Conservation (phyloP, 2,113 vertebrate species). For the Hemibagrus wyckioides region DNA sequence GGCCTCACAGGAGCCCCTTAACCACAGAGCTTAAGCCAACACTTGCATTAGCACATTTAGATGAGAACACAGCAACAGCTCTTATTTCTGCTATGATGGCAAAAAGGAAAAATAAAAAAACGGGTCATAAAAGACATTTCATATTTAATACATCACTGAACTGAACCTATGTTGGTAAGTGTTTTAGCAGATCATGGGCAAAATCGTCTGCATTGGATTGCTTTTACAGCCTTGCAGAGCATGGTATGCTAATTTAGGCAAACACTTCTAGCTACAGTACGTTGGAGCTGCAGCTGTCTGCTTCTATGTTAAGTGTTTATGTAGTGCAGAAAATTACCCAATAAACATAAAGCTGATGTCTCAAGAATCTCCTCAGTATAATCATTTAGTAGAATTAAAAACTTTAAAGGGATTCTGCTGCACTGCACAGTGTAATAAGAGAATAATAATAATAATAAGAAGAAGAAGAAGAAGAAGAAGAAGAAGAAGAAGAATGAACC, state of each 20-base stretch:
- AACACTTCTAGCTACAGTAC: neutral
- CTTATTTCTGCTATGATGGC: neutral
- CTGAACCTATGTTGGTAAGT: neutral
- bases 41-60: slow-evolving; percentile 54
- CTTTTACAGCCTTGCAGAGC: neutral
- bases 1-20: slow-evolving; percentile 54
- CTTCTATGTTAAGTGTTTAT: neutral
- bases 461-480: neutral
- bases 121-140: neutral
- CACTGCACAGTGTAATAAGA: neutral
- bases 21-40: slow-evolving; percentile 54
- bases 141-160: neutral
- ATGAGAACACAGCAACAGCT: neutral
- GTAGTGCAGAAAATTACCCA: neutral
- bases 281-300: neutral
- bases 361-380: neutral
- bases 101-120: neutral
- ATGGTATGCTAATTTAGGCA: slow-evolving; percentile 18
- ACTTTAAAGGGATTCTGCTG: neutral
- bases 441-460: neutral
- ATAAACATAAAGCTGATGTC: neutral
- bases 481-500: neutral
- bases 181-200: neutral
- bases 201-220: slow-evolving; percentile 3
- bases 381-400: neutral